Evolutionary conservation across 2,113 vertebrate genomes (phyloP).

Genomic region (Meles meles): DNA sequence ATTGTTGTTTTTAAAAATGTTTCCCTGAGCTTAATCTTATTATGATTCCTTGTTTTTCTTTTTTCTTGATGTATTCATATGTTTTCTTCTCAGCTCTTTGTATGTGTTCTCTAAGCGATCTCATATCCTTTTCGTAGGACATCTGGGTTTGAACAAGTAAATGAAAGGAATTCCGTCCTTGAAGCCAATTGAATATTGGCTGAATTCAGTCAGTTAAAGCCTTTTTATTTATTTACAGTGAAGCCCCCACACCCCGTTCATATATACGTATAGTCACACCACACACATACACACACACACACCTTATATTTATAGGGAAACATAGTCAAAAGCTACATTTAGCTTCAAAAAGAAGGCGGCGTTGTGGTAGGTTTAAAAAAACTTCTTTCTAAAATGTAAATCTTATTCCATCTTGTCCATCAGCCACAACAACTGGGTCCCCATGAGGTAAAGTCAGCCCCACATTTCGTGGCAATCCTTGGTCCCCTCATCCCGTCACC

Average conservation of each 20-base stretch:
- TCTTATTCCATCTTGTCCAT: background rate
- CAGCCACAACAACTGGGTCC: background rate
- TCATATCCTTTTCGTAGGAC: background rate
- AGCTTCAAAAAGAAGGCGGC: background rate
- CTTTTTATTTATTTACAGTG: background rate
- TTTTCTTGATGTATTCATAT: background rate
- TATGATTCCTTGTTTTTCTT: background rate
- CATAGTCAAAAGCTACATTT: background rate
- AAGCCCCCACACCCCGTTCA: too few relatives aligned
- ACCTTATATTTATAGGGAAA: background rate
- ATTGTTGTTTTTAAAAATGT: slow-evolving; percentile 18
- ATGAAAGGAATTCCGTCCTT: background rate
- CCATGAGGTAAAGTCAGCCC: background rate
- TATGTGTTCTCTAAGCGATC: background rate
- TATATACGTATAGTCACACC: background rate
- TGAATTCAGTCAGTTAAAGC: background rate
- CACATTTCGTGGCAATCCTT: rapidly evolving
- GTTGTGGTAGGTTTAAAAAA: background rate
- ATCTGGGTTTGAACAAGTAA: background rate
- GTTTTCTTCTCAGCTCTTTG: background rate
- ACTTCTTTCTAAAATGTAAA: background rate
- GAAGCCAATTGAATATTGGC: background rate
- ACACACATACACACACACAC: background rate
- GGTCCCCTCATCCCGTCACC: rapidly evolving
- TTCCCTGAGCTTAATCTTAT: background rate